Percentiles rank a stretch among this genome's conserved stretches.
Evolutionary conservation across 2,113 vertebrate genomes (phyloP).

Genomic region (Lepus europaeus): DNA sequence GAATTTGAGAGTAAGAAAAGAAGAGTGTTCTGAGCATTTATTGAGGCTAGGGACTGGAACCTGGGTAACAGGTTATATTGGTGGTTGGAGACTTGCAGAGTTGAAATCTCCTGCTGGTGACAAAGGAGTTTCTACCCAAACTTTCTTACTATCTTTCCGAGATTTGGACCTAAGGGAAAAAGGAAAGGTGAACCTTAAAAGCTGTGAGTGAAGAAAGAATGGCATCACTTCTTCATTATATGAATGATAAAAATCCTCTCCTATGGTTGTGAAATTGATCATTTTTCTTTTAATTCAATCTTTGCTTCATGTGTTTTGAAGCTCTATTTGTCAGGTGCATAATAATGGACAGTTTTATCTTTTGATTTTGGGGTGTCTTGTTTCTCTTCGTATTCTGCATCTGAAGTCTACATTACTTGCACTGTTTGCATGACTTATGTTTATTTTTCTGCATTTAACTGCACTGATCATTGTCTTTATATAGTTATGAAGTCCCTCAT

Average conservation of each 20-base stretch:
- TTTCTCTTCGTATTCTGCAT: neutral
- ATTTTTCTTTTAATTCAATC: neutral
- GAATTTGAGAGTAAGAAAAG: neutral
- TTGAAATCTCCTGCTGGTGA: neutral
- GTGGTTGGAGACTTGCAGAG: too few relatives aligned
- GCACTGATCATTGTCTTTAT: neutral
- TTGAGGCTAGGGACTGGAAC: neutral
- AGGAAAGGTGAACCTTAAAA: neutral
- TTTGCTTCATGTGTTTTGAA: conserved; percentile 15
- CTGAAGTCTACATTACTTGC: neutral
- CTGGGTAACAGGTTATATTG: neutral
- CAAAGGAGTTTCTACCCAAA: neutral
- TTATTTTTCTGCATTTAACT: neutral
- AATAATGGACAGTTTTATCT: neutral
- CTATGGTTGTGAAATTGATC: neutral
- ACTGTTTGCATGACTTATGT: too few relatives aligned
- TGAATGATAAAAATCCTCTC: neutral
- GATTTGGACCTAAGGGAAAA: neutral
- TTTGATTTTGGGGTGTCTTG: neutral
- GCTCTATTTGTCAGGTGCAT: neutral
- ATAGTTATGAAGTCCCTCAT: neutral
- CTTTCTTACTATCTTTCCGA: neutral
- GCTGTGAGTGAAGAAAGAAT: neutral
- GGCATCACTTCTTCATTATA: neutral
- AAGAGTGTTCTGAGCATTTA: neutral